Conservation (phyloP, 1,140 invertebrate genomes). For the Arion vulgaris region DNA sequence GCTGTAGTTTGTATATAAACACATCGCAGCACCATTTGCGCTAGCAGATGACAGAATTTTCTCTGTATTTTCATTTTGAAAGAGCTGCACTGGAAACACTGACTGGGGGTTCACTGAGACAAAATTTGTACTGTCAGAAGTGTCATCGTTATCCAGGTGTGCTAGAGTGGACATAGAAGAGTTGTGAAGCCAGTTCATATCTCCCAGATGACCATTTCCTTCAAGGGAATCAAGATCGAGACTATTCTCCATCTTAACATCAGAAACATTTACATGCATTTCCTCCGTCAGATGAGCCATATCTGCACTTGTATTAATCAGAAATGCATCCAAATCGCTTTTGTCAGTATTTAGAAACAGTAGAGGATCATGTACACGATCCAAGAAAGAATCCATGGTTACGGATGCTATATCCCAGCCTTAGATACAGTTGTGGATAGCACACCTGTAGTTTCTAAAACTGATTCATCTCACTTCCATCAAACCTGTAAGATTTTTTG, state of each 20-base stretch:
- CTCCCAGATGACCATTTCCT: slow-evolving; percentile 30
- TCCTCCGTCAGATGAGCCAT: slow-evolving; percentile 27
- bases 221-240: slow-evolving; percentile 30
- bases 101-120: slow-evolving; percentile 71
- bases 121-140: slow-evolving; percentile 32
- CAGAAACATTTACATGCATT: slow-evolving; percentile 22
- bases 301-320: slow-evolving; percentile 29
- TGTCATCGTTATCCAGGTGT: slow-evolving; percentile 38
- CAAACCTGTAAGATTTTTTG: background rate
- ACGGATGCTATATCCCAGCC: background rate
- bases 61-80: slow-evolving; percentile 32
- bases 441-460: background rate
- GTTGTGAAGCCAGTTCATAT: slow-evolving; percentile 39
- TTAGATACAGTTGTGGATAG: background rate
- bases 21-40: slow-evolving; percentile 53
- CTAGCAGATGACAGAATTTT: slow-evolving; percentile 50
- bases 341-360: slow-evolving; percentile 37
- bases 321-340: slow-evolving; percentile 32
- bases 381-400: slow-evolving; percentile 27
- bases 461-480: background rate
- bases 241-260: slow-evolving; percentile 36
- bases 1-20: slow-evolving; percentile 53
- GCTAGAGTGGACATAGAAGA: slow-evolving; percentile 27
- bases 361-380: slow-evolving; percentile 22
- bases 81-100: slow-evolving; percentile 61